phyloP scores from a whole-genome alignment of 2,888 invertebrate genomes.

The Andricus quercusramuli region DNA sequence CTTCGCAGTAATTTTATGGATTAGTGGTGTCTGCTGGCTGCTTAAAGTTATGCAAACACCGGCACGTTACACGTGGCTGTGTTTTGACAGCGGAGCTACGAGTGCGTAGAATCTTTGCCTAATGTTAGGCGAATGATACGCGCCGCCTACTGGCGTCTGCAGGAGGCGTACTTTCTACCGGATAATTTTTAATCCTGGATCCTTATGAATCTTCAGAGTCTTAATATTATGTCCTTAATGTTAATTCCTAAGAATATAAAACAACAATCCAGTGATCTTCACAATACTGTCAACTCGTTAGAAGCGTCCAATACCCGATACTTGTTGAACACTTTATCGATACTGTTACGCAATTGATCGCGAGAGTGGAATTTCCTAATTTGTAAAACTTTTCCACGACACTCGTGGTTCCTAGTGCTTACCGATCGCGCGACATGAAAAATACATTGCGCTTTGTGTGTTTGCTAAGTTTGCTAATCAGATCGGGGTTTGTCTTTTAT shows the following conservation, averaged over 20 bases:
- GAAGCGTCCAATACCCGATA: not conserved
- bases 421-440: slow-evolving; percentile 30
- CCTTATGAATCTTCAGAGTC: not conserved
- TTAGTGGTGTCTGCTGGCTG: slow-evolving; percentile 34
- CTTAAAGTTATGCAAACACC: slow-evolving; percentile 39
- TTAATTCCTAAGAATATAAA: not conserved
- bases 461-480: slow-evolving; percentile 71
- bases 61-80: slow-evolving; percentile 64
- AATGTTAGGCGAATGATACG: not conserved
- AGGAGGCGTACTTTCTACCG: not conserved
- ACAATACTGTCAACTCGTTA: not conserved
- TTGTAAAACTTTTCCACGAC: slow-evolving; percentile 2
- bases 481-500: slow-evolving; percentile 76
- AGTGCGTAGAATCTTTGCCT: not conserved
- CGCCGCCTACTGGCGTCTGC: slow-evolving; percentile 25
- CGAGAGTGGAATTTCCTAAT: slow-evolving; percentile 6
- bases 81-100: slow-evolving; percentile 60
- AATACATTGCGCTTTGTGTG: slow-evolving; percentile 51
- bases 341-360: not conserved
- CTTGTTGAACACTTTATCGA: not conserved
- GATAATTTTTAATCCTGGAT: slow-evolving; percentile 40
- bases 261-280: not conserved
- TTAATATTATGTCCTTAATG: not conserved
- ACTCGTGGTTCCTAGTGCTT: slow-evolving; percentile 23
- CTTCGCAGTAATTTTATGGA: slow-evolving; percentile 7